phyloP scores from a whole-genome alignment of 1,140 invertebrate genomes.

The Ceratitis capitata region DNA sequence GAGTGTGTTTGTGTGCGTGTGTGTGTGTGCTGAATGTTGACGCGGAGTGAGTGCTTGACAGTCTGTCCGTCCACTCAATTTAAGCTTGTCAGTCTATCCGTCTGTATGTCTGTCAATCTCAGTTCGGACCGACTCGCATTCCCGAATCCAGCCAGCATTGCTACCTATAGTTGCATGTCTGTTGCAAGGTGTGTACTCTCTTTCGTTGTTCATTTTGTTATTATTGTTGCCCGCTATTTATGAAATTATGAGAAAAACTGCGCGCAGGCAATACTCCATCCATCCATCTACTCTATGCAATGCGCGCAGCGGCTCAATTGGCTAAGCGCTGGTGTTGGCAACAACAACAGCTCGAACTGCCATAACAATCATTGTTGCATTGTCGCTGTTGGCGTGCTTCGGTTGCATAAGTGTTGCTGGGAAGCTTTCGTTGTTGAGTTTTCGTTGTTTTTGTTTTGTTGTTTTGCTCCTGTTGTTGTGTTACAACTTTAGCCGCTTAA shows the following conservation, averaged over 20 bases:
- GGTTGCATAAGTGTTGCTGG: background rate
- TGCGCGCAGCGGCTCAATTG: background rate
- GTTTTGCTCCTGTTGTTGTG: background rate
- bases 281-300: background rate
- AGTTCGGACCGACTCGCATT: background rate
- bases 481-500: constrained; percentile 19
- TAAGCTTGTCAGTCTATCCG: background rate
- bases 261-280: background rate
- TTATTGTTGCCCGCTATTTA: background rate
- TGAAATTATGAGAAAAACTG: constrained; percentile 25
- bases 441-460: background rate
- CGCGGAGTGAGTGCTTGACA: background rate
- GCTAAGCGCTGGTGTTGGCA: constrained; percentile 2
- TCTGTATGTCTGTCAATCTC: background rate
- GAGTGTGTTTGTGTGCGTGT: background rate
- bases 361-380: constrained; percentile 13
- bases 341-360: too few relatives aligned
- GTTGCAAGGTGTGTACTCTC: background rate
- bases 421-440: background rate
- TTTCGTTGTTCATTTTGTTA: background rate
- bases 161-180: background rate
- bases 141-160: too few relatives aligned
- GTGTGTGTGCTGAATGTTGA: background rate
- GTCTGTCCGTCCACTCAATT: constrained; percentile 12
- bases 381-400: background rate